phyloP scores from a whole-genome alignment of 2,113 vertebrate genomes.

The Rhinolophus sinicus region DNA sequence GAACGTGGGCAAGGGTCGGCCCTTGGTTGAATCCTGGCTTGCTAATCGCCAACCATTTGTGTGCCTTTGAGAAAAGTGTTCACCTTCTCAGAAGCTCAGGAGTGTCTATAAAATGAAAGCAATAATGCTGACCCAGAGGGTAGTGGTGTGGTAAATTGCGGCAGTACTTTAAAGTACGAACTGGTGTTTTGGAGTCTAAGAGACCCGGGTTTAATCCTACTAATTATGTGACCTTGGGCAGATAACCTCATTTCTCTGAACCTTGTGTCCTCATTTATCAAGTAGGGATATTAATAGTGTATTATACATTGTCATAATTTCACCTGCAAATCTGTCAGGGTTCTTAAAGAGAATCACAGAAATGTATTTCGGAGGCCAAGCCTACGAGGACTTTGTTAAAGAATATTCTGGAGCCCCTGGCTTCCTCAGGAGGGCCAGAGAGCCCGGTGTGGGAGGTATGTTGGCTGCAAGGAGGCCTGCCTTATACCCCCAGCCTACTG shows the following conservation, averaged over 20 bases:
- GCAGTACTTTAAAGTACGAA: background rate
- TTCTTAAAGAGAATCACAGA: background rate
- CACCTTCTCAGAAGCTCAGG: background rate
- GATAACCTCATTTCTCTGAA: background rate
- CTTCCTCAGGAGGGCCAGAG: background rate
- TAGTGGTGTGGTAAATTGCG: background rate
- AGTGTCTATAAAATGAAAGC: background rate
- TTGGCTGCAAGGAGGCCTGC: background rate
- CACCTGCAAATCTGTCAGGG: background rate
- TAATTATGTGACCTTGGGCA: background rate
- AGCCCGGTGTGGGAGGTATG: background rate
- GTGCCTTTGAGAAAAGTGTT: background rate
- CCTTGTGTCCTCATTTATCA: background rate
- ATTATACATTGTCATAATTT: background rate
- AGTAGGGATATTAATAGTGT: background rate
- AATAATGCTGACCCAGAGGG: background rate
- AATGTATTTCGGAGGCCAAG: background rate
- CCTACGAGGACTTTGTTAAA: background rate
- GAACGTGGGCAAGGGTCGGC: background rate
- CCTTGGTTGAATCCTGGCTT: background rate
- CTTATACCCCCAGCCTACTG: fast-evolving
- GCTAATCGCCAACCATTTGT: background rate
- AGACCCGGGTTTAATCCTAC: background rate
- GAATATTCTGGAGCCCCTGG: background rate
- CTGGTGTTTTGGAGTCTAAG: background rate